These are phyloP conservation scores for Megaustenia siamemsis DNA, from an alignment of 2,888 invertebrate species.

Conservation along the genomic window DNA sequence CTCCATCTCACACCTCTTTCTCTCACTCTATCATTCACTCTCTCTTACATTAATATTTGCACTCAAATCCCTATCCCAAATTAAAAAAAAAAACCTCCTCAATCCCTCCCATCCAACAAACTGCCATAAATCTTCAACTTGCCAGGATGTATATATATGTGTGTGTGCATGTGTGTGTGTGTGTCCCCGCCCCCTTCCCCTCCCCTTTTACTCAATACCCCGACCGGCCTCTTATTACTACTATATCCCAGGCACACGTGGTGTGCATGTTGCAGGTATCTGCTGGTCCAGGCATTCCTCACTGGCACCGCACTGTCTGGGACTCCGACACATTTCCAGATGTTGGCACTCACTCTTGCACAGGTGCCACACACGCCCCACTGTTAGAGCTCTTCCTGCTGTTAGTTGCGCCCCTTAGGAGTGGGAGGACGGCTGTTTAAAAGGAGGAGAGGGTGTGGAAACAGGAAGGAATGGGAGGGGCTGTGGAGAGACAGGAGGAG, in stretches of 20 bases:
- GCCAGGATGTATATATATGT: neutral
- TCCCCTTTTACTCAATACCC: neutral
- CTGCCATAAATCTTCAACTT: neutral
- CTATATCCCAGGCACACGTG: conserved; percentile 38
- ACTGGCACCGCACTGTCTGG: conserved; percentile 52
- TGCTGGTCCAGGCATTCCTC: conserved; percentile 38
- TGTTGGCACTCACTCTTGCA: conserved; percentile 45
- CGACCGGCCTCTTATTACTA: neutral
- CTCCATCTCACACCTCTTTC: neutral
- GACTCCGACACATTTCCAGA: conserved; percentile 43
- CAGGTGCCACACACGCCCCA: conserved; percentile 46
- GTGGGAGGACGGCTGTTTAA: neutral
- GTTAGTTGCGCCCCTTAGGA: neutral
- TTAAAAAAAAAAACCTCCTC: neutral
- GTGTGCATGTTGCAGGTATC: conserved; percentile 30
- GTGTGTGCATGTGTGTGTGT: neutral
- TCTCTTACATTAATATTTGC: neutral
- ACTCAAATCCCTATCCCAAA: neutral
- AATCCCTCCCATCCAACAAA: neutral
- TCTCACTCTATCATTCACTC: neutral
- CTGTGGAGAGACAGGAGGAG: neutral
- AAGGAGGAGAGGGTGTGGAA: neutral
- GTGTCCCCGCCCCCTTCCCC: neutral
- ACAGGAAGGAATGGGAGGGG: neutral
- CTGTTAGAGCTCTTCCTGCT: conserved; percentile 21